Conservation (phyloP, 2,113 vertebrate species). For the Chloropsis hardwickii region DNA sequence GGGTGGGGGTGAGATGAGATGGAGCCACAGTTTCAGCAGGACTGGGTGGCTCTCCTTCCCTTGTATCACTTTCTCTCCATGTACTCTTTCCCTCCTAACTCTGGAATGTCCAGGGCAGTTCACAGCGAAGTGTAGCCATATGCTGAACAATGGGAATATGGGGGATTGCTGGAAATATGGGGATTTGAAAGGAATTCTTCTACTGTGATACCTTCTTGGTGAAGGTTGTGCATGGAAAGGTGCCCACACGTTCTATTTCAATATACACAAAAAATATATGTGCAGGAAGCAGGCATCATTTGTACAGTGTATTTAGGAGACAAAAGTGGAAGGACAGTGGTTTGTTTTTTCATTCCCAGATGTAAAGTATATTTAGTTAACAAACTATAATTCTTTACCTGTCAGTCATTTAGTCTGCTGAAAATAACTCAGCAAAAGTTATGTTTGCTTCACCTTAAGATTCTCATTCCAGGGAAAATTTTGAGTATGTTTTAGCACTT, state of each 20-base stretch:
- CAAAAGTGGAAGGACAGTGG: neutral
- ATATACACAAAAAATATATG: neutral
- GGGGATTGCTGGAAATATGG: neutral
- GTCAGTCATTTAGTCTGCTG: neutral
- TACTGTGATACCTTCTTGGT: neutral
- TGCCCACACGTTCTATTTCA: neutral
- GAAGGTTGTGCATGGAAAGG: neutral
- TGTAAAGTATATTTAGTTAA: neutral
- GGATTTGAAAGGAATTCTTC: neutral
- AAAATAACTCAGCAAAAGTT: neutral
- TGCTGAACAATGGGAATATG: neutral
- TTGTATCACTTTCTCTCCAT: neutral
- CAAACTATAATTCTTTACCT: neutral
- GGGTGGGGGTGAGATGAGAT: accelerated
- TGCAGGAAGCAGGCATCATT: neutral
- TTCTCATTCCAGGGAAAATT: neutral
- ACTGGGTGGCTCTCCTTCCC: neutral
- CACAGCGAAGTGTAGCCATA: neutral
- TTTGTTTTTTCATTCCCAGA: neutral
- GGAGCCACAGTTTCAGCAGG: neutral
- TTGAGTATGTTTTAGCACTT: neutral
- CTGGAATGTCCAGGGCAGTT: neutral
- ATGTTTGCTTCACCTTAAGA: neutral
- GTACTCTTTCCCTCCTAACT: neutral
- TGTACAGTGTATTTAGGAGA: neutral